Evolutionary conservation across 2,113 vertebrate genomes (phyloP).

Genomic region (Toxotes chatareus): DNA sequence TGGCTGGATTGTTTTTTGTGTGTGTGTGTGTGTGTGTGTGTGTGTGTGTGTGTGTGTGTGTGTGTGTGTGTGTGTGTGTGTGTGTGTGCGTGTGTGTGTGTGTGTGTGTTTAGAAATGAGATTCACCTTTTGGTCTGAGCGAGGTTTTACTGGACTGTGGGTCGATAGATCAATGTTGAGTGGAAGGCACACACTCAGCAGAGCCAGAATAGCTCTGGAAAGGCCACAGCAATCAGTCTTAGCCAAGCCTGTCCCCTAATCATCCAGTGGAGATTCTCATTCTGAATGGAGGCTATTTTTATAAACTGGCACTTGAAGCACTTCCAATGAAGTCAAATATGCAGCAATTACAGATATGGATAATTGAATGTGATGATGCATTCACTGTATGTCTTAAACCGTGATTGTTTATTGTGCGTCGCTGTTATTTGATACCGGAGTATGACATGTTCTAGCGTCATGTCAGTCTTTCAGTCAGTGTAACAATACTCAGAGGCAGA

Average conservation of each 20-base stretch:
- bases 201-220: constrained; percentile 78
- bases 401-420: background rate
- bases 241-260: constrained; percentile 68
- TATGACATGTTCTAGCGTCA: background rate
- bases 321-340: constrained; percentile 58
- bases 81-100: constrained; percentile 30
- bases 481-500: constrained; percentile 11
- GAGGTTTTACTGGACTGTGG: constrained; percentile 76
- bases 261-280: constrained; percentile 69
- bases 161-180: constrained; percentile 80
- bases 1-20: background rate
- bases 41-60: constrained; percentile 2
- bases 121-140: constrained; percentile 76
- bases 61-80: constrained; percentile 9
- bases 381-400: background rate
- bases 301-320: constrained; percentile 53
- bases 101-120: constrained; percentile 52
- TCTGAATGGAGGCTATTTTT: constrained; percentile 66
- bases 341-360: constrained; percentile 56
- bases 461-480: constrained; percentile 2
- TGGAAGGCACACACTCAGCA: constrained; percentile 81
- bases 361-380: constrained; percentile 55
- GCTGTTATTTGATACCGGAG: background rate
- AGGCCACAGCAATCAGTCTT: constrained; percentile 80
- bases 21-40: background rate